Evolutionary conservation across 2,113 vertebrate species (phyloP).

Genomic region (Calonectris borealis): DNA sequence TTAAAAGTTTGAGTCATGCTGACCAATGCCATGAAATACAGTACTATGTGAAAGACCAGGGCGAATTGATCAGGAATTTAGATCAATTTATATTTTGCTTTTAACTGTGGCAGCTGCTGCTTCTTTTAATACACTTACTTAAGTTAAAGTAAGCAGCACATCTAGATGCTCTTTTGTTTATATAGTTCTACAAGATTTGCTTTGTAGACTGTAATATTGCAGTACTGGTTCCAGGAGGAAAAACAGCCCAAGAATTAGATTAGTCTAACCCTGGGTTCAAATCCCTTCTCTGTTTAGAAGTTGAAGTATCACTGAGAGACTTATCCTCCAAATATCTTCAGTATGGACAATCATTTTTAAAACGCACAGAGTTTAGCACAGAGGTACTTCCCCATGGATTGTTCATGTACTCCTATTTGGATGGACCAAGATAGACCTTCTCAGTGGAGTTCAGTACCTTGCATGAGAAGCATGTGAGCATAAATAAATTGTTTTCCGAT

Average conservation of each 20-base stretch:
- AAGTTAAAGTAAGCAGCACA: neutral
- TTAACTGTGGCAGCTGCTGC: neutral
- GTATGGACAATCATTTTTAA: neutral
- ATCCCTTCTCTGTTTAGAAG: neutral
- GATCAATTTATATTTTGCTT: neutral
- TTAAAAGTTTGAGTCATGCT: neutral
- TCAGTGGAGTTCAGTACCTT: neutral
- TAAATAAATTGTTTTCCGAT: neutral
- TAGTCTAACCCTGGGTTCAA: neutral
- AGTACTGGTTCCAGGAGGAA: neutral
- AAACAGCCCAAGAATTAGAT: neutral
- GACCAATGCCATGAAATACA: neutral
- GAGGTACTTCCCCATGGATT: neutral
- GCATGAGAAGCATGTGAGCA: neutral
- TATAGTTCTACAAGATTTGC: neutral
- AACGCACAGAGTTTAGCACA: neutral
- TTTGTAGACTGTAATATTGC: neutral
- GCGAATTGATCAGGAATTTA: slow-evolving; percentile 2
- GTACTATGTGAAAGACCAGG: neutral
- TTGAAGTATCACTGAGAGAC: neutral
- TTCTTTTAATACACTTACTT: neutral
- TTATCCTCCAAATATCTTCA: neutral
- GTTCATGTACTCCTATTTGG: neutral
- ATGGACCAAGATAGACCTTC: neutral
- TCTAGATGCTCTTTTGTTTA: slow-evolving; percentile 1